Evolutionary conservation across 2,888 invertebrate genomes (phyloP).

Genomic region (Nomada ferruginata): DNA sequence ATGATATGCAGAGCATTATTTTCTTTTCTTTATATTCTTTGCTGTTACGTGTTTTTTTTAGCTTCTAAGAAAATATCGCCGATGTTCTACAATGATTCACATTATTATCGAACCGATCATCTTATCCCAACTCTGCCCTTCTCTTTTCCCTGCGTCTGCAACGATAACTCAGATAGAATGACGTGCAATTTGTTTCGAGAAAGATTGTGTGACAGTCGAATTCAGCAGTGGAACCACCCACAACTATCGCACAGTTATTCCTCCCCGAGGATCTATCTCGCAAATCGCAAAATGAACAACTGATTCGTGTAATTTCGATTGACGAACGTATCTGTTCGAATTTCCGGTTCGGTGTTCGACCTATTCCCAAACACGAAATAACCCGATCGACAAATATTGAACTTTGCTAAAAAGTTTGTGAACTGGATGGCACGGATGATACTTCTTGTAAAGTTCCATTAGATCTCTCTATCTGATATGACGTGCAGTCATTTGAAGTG

Average conservation of each 20-base stretch:
- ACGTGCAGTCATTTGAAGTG: no score
- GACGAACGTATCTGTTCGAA: constrained; percentile 1
- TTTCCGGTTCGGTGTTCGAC: neutral
- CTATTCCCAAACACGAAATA: neutral
- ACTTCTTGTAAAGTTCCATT: no score
- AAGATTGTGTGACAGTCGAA: constrained; percentile 36
- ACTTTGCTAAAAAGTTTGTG: neutral
- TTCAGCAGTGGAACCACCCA: constrained; percentile 12
- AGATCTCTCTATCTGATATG: no score
- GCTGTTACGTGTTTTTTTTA: no score
- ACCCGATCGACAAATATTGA: neutral
- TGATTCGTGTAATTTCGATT: constrained; percentile 28
- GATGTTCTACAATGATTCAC: neutral
- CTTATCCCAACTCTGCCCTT: neutral
- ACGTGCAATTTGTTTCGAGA: constrained; percentile 44
- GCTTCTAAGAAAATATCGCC: no score
- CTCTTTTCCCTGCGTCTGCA: neutral
- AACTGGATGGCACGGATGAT: no score
- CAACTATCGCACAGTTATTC: constrained; percentile 17
- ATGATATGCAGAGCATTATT: no score
- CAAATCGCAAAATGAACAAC: constrained; percentile 30
- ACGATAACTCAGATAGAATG: constrained; percentile 39
- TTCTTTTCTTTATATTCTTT: neutral
- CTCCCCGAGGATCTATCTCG: constrained; percentile 16
- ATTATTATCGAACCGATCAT: constrained; percentile 16